A percentile compares a stretch with the other conserved stretches of the same genome.
Conservation (phyloP, 1,140 invertebrate species). For the Macrotrachela quadricornifera region DNA sequence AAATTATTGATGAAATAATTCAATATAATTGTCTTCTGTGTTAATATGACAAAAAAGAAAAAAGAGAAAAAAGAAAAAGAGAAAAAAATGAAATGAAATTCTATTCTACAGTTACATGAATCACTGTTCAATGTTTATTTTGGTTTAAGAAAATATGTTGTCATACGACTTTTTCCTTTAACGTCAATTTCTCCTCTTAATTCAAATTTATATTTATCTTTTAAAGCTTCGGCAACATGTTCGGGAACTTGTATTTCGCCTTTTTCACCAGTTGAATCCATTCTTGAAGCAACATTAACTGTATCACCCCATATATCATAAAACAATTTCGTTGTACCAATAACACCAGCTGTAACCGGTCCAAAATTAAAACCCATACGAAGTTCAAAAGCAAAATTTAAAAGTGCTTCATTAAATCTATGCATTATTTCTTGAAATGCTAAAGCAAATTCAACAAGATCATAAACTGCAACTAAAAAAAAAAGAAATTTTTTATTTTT, state of each 20-base stretch:
- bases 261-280: slow-evolving; percentile 48
- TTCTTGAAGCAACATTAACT: slow-evolving; percentile 80
- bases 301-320: slow-evolving; percentile 98
- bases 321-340: slow-evolving; percentile 78
- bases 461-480: slow-evolving; percentile 41
- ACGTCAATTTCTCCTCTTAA: slow-evolving; percentile 25
- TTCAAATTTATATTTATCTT: slow-evolving; percentile 32
- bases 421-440: slow-evolving; percentile 58
- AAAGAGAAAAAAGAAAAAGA: too few species aligned
- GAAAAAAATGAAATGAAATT: too few species aligned
- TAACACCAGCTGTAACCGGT: slow-evolving; percentile 79
- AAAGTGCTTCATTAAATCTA: slow-evolving; percentile 60
- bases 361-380: slow-evolving; percentile 46
- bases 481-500: slow-evolving; percentile 53
- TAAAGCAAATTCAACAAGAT: slow-evolving; percentile 41
- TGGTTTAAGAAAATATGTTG: slow-evolving; percentile 40
- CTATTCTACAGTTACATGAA: neutral
- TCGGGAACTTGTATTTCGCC: slow-evolving; percentile 37
- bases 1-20: too few species aligned
- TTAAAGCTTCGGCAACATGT: slow-evolving; percentile 31
- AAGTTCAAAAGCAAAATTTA: slow-evolving; percentile 72
- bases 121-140: slow-evolving; percentile 1
- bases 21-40: too few species aligned
- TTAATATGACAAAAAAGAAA: too few species aligned
- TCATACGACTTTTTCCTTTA: slow-evolving; percentile 31